Conservation (phyloP, 2,888 invertebrate species). For the Dione juno region DNA sequence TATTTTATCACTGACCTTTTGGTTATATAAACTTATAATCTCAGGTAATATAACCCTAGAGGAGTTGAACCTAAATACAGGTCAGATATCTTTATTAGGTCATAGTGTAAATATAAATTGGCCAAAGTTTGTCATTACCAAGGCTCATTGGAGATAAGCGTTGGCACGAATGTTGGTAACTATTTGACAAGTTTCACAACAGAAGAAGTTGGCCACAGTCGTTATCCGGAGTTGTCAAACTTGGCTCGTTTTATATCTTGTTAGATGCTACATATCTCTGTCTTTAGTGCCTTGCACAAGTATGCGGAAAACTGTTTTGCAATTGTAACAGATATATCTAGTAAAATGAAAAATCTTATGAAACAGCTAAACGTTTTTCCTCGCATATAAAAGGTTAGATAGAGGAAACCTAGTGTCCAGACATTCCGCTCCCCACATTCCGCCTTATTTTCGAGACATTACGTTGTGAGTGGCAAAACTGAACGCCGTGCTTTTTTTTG, state of each 20-base stretch:
- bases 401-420: too few relatives aligned
- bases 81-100: slow-evolving; percentile 20
- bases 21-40: slow-evolving; percentile 5
- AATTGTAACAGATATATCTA: background rate
- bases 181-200: slow-evolving; percentile 28
- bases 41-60: slow-evolving; percentile 1
- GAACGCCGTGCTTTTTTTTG: too few relatives aligned
- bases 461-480: too few relatives aligned
- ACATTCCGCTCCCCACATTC: too few relatives aligned
- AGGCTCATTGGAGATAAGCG: slow-evolving; percentile 11
- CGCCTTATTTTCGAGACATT: too few relatives aligned
- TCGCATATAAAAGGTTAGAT: too few relatives aligned
- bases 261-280: slow-evolving; percentile 16
- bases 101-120: slow-evolving; percentile 10
- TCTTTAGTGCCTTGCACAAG: slow-evolving; percentile 3
- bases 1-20: background rate
- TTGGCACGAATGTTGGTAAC: slow-evolving; percentile 27
- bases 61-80: slow-evolving; percentile 8
- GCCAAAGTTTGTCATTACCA: background rate
- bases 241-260: slow-evolving; percentile 33
- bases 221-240: slow-evolving; percentile 31
- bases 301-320: slow-evolving; percentile 22
- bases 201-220: slow-evolving; percentile 23
- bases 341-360: too few relatives aligned
- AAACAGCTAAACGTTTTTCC: too few relatives aligned